Base-by-base conservation (phyloP, 2,888 invertebrate genomes). In the Anagyrus pseudococci region DNA sequence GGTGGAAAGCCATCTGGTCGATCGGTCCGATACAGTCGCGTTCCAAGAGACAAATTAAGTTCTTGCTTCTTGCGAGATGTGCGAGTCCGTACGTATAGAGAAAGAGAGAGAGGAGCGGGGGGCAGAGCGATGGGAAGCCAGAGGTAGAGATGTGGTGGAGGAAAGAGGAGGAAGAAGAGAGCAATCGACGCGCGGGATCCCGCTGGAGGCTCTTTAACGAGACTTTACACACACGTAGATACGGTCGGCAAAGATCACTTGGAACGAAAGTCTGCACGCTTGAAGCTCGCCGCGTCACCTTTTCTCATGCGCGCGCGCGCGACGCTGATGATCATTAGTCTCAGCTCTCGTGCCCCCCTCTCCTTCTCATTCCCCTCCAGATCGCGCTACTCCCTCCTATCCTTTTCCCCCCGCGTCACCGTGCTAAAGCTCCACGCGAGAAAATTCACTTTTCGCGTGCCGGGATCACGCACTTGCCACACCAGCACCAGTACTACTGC, bases 11-110 rank as follows among this genome's bases (percentile, higher is more conserved):
- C 74, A 74, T 75, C 73, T 74, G 74, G 70, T 69, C 68, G 74
- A 76, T 77, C 71, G 70, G 65, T 55, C 71, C 71, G 73, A 77
- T 77, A 77, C 65, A 62, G 68, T 71, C 69, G 73, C 75, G 73
- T 77, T 76, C 75, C 74, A 72, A 67, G 73, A 76, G 76, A 76
- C 77, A 75, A 77, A 77, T 77, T 77, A 76, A 76, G 73, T 77
- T 77, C 76, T 77, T 77, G 75, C 72, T 69, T 68, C 67, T 73
- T 69, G 70, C 61, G 67, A 68, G 58, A 56, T 29, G 55, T 41
- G 29, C n/a, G n/a, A n/a, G n/a, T n/a, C n/a, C n/a, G n/a, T n/a
- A n/a, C n/a, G n/a, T n/a, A n/a, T n/a, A 61, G 22, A 13, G n/a
- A n/a, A n/a, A n/a, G n/a, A n/a, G n/a, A n/a, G n/a, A n/a, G n/a